Conservation (phyloP, 2,113 vertebrate genomes). For the Psittacula cyanocephala region DNA sequence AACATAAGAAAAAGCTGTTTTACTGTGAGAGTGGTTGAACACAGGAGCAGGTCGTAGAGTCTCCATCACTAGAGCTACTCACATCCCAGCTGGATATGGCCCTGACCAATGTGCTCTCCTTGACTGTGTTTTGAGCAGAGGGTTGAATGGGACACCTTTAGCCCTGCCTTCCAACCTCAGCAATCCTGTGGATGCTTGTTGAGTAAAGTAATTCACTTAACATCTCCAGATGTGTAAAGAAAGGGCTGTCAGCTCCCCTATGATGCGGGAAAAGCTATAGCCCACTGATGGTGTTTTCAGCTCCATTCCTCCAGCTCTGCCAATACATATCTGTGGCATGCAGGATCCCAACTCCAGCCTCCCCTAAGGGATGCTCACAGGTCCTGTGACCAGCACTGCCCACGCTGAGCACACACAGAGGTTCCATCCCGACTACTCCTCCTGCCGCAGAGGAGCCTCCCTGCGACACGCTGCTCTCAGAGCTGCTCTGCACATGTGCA, state of each 20-base stretch:
- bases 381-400: background rate
- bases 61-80: background rate
- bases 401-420: background rate
- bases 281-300: background rate
- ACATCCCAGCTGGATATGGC: background rate
- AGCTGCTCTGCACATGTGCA: background rate
- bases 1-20: background rate
- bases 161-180: background rate
- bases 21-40: background rate
- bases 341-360: background rate
- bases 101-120: background rate
- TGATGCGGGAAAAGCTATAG: background rate
- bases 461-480: rapidly evolving
- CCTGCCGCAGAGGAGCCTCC: background rate
- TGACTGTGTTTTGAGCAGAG: background rate
- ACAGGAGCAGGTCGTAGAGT: background rate
- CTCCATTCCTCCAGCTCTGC: background rate
- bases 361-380: rapidly evolving
- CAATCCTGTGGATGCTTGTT: background rate
- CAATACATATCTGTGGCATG: rapidly evolving
- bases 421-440: background rate
- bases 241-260: background rate
- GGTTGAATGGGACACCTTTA: background rate
- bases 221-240: background rate
- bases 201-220: background rate